phyloP scores from a whole-genome alignment of 2,888 invertebrate species.

The Eupsilia transversa region DNA sequence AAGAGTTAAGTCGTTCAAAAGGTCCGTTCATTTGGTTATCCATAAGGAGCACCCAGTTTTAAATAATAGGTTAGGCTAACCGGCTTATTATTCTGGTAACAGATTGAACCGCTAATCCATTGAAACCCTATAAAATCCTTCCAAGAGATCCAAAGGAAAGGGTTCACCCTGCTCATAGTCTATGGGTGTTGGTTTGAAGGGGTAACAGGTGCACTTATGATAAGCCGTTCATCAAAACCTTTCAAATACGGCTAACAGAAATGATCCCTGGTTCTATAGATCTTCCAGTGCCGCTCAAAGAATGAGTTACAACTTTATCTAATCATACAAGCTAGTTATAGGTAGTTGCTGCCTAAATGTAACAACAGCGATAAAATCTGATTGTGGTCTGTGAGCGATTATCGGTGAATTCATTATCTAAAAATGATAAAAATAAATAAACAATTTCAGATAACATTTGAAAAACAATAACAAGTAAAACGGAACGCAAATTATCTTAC shows the following conservation, averaged over 20 bases:
- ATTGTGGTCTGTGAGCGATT: not conserved
- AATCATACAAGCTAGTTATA: constrained; percentile 1
- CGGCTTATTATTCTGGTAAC: not conserved
- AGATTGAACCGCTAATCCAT: not conserved
- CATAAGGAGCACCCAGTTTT: not conserved
- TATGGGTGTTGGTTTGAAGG: not conserved
- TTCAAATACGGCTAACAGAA: not conserved
- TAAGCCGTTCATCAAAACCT: not conserved
- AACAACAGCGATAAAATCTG: constrained; percentile 22
- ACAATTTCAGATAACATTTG: constrained; percentile 29
- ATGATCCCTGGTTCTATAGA: not conserved
- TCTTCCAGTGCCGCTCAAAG: constrained; percentile 6
- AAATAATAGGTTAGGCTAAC: not conserved
- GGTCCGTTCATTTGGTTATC: not conserved
- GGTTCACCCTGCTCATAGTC: not conserved
- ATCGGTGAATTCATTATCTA: constrained; percentile 25
- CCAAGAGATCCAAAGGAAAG: not conserved
- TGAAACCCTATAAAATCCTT: not conserved
- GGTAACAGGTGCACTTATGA: not conserved
- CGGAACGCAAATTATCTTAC: constrained; percentile 73
- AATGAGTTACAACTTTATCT: not conserved
- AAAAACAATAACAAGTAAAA: constrained; percentile 62
- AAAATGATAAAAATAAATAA: constrained; percentile 29
- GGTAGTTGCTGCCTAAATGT: constrained; percentile 2
- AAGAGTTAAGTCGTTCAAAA: not conserved